Evolutionary conservation across 2,797 vertebrate genomes (phyloP).

Genomic region (Poecilia velifera): DNA sequence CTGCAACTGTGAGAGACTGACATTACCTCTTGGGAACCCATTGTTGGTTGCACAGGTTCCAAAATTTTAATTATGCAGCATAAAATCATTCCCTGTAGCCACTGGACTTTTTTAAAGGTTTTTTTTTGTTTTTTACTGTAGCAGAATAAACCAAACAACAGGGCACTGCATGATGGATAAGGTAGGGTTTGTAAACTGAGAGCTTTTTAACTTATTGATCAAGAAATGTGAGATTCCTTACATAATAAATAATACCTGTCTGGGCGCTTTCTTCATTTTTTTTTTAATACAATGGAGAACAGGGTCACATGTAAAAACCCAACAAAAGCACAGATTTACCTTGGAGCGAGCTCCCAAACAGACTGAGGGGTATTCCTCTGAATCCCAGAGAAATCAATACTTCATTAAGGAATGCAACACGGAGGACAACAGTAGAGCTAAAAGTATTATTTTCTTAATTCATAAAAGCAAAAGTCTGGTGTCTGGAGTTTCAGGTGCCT

Average conservation of each 20-base stretch:
- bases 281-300: neutral
- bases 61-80: neutral
- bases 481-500: neutral
- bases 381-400: slow-evolving; percentile 46
- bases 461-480: slow-evolving; percentile 1
- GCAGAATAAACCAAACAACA: slow-evolving; percentile 3
- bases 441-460: slow-evolving; percentile 1
- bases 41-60: neutral
- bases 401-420: slow-evolving; percentile 30
- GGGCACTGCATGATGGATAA: slow-evolving; percentile 1
- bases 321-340: slow-evolving; percentile 14
- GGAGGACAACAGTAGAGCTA: slow-evolving; percentile 24
- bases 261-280: neutral
- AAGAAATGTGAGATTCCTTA: slow-evolving; percentile 27
- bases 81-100: neutral
- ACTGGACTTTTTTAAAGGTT: neutral
- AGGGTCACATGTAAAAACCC: neutral
- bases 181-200: slow-evolving; percentile 1
- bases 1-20: neutral
- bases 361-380: slow-evolving; percentile 24
- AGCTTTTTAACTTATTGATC: slow-evolving; percentile 30
- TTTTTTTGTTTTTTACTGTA: neutral
- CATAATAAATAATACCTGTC: slow-evolving; percentile 25
- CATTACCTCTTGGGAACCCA: neutral
- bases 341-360: slow-evolving; percentile 17